These are phyloP conservation scores for Neoarius graeffei DNA, from an alignment of 2,113 vertebrate species.

Conservation along the genomic window DNA sequence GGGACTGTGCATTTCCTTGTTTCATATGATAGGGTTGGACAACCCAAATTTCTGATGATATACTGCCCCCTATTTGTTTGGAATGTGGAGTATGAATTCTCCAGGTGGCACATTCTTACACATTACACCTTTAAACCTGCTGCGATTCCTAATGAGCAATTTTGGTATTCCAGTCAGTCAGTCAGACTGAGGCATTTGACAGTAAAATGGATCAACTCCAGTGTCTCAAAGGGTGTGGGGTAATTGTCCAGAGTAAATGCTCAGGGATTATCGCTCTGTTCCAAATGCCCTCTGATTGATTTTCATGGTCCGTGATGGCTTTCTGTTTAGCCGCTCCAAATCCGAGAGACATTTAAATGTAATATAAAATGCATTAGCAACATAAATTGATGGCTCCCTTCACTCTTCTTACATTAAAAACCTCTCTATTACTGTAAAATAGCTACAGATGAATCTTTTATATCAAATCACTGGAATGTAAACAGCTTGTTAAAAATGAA, in stretches of 20 bases:
- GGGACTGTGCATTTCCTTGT: too few species aligned
- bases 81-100: too few species aligned
- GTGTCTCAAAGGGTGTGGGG: constrained; percentile 20
- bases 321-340: constrained; percentile 58
- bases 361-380: constrained; percentile 60
- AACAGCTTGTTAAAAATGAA: constrained; percentile 22
- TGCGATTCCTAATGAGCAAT: neutral
- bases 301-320: constrained; percentile 52
- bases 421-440: constrained; percentile 39
- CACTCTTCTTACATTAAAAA: constrained; percentile 41
- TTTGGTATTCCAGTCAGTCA: neutral
- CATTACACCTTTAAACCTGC: too few species aligned
- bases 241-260: constrained; percentile 47
- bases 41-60: too few species aligned
- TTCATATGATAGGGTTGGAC: too few species aligned
- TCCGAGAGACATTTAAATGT: constrained; percentile 48
- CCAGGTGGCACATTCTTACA: too few species aligned
- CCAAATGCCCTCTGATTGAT: constrained; percentile 61
- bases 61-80: too few species aligned
- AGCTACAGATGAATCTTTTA: constrained; percentile 34
- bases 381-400: constrained; percentile 24
- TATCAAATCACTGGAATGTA: constrained; percentile 1
- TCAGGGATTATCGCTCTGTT: constrained; percentile 51
- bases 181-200: neutral
- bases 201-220: neutral